Percentiles rank a stretch among this genome's conserved stretches.
phyloP scores from a whole-genome alignment of 1,140 invertebrate genomes.

The Drosophila mauritiana region DNA sequence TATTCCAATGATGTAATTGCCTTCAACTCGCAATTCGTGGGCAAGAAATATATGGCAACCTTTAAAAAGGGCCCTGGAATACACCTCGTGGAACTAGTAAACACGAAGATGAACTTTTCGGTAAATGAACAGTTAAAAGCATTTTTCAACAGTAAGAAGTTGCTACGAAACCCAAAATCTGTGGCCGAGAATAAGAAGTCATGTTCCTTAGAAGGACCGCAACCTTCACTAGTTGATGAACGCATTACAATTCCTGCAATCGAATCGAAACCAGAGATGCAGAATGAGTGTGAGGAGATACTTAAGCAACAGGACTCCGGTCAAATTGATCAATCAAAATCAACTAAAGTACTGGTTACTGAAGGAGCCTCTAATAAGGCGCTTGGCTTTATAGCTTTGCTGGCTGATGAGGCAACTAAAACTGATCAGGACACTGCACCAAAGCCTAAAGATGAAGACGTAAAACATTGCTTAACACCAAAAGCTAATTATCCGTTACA shows the following conservation, averaged over 20 bases:
- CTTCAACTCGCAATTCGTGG: constrained; percentile 32
- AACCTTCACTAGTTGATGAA: neutral
- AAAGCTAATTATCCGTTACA: neutral
- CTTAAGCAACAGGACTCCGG: neutral
- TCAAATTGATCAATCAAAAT: neutral
- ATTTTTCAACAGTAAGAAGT: constrained; percentile 12
- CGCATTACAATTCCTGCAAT: neutral
- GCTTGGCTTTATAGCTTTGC: neutral
- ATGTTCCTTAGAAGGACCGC: too few relatives aligned
- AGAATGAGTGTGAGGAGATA: neutral
- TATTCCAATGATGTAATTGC: constrained; percentile 9
- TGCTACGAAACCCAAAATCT: constrained; percentile 1
- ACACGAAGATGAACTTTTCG: constrained; percentile 19
- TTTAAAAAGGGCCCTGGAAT: constrained; percentile 6
- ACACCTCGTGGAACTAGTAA: constrained; percentile 29
- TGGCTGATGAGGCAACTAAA: neutral
- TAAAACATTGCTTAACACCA: neutral
- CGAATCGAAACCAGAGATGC: neutral
- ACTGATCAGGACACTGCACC: neutral
- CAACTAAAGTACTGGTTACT: neutral
- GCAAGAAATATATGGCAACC: constrained; percentile 14
- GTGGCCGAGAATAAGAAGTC: neutral
- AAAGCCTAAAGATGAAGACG: constrained; percentile 1
- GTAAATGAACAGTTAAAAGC: constrained; percentile 44
- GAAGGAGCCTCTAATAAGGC: neutral